phyloP scores from a whole-genome alignment of 2,113 vertebrate genomes.

The Megalops atlanticus region DNA sequence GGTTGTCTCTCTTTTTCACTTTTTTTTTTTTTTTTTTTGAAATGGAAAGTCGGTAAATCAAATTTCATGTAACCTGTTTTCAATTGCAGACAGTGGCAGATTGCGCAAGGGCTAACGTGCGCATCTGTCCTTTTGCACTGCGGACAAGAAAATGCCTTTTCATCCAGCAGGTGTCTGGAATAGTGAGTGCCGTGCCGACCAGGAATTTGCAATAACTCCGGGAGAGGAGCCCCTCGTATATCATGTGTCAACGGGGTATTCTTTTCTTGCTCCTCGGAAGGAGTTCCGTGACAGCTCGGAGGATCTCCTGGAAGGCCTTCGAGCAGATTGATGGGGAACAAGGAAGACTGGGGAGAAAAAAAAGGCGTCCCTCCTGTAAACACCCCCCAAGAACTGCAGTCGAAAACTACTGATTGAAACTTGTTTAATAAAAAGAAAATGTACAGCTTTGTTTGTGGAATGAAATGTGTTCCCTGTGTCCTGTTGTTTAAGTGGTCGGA shows the following conservation, averaged over 20 bases:
- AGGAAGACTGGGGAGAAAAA: slow-evolving; percentile 1
- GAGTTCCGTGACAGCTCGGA: slow-evolving; percentile 61
- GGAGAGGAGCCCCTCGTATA: slow-evolving; percentile 53
- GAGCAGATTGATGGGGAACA: slow-evolving; percentile 44
- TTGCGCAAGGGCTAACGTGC: slow-evolving; percentile 60
- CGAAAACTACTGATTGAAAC: neutral
- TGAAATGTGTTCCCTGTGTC: neutral
- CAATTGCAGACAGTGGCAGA: slow-evolving; percentile 60
- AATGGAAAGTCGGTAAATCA: slow-evolving; percentile 45
- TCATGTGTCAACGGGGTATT: slow-evolving; percentile 60
- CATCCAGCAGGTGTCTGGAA: slow-evolving; percentile 68
- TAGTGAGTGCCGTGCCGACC: slow-evolving; percentile 54
- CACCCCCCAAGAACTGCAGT: neutral
- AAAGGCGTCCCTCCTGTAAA: neutral
- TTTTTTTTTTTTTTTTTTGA: too few relatives aligned
- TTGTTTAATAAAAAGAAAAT: neutral
- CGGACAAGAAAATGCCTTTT: slow-evolving; percentile 66
- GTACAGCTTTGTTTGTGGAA: neutral
- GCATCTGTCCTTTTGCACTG: slow-evolving; percentile 68
- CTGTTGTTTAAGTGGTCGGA: neutral
- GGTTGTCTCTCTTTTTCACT: slow-evolving; percentile 35
- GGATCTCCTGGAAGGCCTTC: slow-evolving; percentile 50
- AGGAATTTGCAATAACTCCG: slow-evolving; percentile 64
- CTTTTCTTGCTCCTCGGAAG: slow-evolving; percentile 64
- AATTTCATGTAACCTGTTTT: slow-evolving; percentile 61